Evolutionary conservation across 2,113 vertebrate genomes (phyloP).

Genomic region (Lampris incognitus): DNA sequence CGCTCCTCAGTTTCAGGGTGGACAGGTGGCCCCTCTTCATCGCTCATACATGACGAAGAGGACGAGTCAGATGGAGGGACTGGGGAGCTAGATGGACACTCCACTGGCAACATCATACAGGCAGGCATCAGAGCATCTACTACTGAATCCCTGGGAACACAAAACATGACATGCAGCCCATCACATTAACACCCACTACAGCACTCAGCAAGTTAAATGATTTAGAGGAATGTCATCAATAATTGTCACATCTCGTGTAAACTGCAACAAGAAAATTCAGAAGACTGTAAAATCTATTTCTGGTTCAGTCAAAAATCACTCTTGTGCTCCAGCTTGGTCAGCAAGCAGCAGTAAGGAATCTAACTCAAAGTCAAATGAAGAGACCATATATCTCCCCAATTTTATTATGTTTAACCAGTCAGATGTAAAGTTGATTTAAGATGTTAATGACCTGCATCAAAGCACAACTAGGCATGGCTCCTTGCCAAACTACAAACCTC

Average conservation of each 20-base stretch:
- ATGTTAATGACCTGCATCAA: too few relatives aligned
- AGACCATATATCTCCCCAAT: neutral
- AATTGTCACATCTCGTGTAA: too few relatives aligned
- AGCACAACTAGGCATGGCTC: too few relatives aligned
- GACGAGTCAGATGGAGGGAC: constrained; percentile 87
- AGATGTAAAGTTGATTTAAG: neutral
- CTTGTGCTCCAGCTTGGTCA: neutral
- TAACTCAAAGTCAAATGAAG: neutral
- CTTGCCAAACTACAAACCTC: too few relatives aligned
- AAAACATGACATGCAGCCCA: neutral
- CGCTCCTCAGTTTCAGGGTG: constrained; percentile 86
- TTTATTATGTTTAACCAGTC: neutral
- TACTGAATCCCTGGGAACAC: constrained; percentile 88
- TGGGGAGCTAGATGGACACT: constrained; percentile 91
- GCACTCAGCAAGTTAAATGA: constrained; percentile 13
- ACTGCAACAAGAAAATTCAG: too few relatives aligned
- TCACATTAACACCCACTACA: constrained; percentile 4
- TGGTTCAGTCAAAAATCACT: neutral
- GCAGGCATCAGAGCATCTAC: constrained; percentile 96
- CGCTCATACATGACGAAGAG: constrained; percentile 85
- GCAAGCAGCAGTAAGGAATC: neutral
- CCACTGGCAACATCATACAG: constrained; percentile 94
- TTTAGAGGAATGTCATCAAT: neutral
- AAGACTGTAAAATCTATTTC: neutral
- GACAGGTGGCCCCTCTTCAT: constrained; percentile 85